phyloP scores from a whole-genome alignment of 1,140 invertebrate species.

The Drosophila funebris region DNA sequence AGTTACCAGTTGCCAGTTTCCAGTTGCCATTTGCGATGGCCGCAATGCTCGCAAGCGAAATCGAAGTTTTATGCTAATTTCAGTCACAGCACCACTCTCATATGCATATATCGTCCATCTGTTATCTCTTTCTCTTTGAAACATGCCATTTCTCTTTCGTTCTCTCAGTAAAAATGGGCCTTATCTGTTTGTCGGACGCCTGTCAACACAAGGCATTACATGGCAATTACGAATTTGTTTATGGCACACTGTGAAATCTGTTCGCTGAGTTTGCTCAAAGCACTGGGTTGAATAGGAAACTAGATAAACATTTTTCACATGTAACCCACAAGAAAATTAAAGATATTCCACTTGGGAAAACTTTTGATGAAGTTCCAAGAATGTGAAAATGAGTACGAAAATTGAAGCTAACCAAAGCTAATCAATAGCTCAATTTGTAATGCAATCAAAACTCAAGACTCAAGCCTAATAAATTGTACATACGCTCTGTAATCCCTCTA shows the following conservation, averaged over 20 bases:
- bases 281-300: background rate
- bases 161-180: slow-evolving; percentile 23
- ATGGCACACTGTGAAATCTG: slow-evolving; percentile 53
- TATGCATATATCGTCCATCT: background rate
- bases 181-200: slow-evolving; percentile 71
- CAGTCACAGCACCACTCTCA: slow-evolving; percentile 13
- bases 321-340: background rate
- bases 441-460: slow-evolving; percentile 27
- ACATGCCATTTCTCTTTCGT: no score
- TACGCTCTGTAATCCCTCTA: slow-evolving; percentile 1
- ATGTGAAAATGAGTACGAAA: slow-evolving; percentile 2
- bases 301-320: background rate
- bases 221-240: slow-evolving; percentile 79
- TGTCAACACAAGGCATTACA: slow-evolving; percentile 79
- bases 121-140: slow-evolving; percentile 27
- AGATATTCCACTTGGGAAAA: slow-evolving; percentile 13
- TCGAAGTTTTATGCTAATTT: slow-evolving; percentile 82
- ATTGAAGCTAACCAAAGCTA: no score
- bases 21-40: slow-evolving; percentile 35
- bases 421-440: slow-evolving; percentile 42
- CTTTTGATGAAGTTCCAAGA: background rate
- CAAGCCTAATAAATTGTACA: slow-evolving; percentile 38
- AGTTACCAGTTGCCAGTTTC: slow-evolving; percentile 16
- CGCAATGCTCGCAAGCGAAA: slow-evolving; percentile 62
- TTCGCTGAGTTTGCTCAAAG: slow-evolving; percentile 41